These are phyloP conservation scores for Silurus aristotelis DNA, from an alignment of 2,797 vertebrate genomes.

Conservation along the genomic window DNA sequence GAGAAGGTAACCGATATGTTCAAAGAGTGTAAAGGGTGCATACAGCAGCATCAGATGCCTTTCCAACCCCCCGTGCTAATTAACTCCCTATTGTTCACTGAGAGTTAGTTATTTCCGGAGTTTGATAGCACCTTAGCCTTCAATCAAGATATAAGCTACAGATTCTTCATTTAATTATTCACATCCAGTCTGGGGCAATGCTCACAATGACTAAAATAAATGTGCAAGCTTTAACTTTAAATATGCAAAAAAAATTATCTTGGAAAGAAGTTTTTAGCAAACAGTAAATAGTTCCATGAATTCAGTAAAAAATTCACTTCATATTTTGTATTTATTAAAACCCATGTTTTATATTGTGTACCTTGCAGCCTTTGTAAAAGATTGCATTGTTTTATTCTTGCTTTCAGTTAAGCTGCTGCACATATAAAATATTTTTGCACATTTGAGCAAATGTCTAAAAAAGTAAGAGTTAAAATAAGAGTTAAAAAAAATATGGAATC, in stretches of 20 bases:
- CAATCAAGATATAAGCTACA: constrained; percentile 58
- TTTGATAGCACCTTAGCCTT: constrained; percentile 51
- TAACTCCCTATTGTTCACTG: constrained; percentile 69
- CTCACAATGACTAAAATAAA: background rate
- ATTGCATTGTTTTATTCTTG: background rate
- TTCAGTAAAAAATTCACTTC: background rate
- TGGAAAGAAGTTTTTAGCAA: background rate
- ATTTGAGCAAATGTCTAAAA: background rate
- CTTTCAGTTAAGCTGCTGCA: background rate
- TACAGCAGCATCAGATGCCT: constrained; percentile 56
- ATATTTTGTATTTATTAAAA: background rate
- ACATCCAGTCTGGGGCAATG: background rate
- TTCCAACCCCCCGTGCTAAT: constrained; percentile 66
- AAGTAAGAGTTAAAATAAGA: background rate
- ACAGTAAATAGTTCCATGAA: background rate
- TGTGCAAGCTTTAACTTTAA: background rate
- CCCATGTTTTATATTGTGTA: background rate
- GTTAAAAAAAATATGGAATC: background rate
- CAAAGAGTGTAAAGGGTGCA: constrained; percentile 49
- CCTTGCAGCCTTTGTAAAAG: background rate
- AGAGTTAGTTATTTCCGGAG: constrained; percentile 64
- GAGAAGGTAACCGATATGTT: constrained; percentile 76
- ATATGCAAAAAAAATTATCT: background rate
- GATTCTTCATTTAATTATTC: constrained; percentile 36
- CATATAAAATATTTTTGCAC: background rate